Base-by-base conservation (phyloP, 2,888 invertebrate genomes). In the Tachystola acroxantha region DNA sequence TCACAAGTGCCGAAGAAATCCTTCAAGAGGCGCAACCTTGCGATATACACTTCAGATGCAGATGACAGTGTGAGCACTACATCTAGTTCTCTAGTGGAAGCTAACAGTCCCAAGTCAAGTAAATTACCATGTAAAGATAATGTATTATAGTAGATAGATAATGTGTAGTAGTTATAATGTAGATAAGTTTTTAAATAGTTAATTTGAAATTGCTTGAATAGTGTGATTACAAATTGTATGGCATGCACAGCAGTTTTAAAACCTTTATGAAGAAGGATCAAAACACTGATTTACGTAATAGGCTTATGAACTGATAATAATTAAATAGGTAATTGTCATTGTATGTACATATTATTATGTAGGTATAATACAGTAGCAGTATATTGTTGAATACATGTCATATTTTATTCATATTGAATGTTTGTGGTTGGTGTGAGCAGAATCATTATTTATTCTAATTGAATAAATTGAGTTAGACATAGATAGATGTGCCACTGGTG, bases 21-120 rank as follows among this genome's bases (percentile, higher is more conserved):
- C 20, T 86, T 86, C 31, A 85, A 85, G 55, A 69, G 86, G 39
- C 67, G 85, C 12, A 86, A 86, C 40, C 53, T 84, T 38, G 77
- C 82, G n/a, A 63, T 84, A 25, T 86, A 86, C 40, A 71, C 70
- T 16, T 53, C 75, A 34, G 75, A 77, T 20, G 53, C 41, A 36
- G 72, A 74, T 42, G 71, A 70, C 12, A 64, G 53, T 52, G 49
- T 51, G 7, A 69, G 24, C 24, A 24, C 24, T 4, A 24, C 24
- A 24, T 24, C 37, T 12, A 33, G 34, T 28, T 41, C 37, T 32
- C 19, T 34, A 16, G 9, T 27, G 16, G 34, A 32, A 9, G 31
- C 25, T 33, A 39, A 39, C 13, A 39, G 39, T 29, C 35, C 43
- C 6, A 13, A 12, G 10, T 20, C 11, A 29, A 42, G 22, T 33